phyloP scores from a whole-genome alignment of 2,888 invertebrate species.

The Macrophya alboannulata region DNA sequence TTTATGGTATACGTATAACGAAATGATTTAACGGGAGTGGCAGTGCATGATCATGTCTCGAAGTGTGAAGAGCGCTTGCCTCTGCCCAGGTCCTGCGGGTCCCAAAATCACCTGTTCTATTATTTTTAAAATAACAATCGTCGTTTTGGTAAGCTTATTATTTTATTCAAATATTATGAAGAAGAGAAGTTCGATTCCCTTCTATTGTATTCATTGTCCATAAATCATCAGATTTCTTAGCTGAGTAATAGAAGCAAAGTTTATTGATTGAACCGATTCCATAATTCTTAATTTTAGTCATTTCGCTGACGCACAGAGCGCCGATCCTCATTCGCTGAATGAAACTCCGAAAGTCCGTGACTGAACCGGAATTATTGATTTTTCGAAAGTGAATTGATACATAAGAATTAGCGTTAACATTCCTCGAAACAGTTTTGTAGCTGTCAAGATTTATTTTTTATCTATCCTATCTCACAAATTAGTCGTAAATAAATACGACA shows the following conservation, averaged over 20 bases:
- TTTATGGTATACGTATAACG: background rate
- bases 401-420: background rate
- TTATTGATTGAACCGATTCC: background rate
- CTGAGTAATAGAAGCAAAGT: background rate
- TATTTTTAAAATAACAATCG: background rate
- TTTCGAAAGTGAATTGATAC: background rate
- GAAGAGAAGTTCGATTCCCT: background rate
- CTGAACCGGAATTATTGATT: background rate
- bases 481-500: background rate
- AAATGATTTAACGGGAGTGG: conserved; percentile 5
- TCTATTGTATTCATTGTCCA: background rate
- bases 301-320: background rate
- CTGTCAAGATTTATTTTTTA: background rate
- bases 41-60: background rate
- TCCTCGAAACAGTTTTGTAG: background rate
- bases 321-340: background rate
- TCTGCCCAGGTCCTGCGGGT: background rate
- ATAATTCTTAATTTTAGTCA: background rate
- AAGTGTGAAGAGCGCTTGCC: background rate
- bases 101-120: background rate
- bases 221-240: background rate
- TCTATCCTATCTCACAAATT: background rate
- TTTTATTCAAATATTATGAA: background rate
- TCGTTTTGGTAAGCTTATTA: background rate
- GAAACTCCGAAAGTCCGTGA: background rate